Conservation (phyloP, 2,113 vertebrate species). For the Ochotona princeps region DNA sequence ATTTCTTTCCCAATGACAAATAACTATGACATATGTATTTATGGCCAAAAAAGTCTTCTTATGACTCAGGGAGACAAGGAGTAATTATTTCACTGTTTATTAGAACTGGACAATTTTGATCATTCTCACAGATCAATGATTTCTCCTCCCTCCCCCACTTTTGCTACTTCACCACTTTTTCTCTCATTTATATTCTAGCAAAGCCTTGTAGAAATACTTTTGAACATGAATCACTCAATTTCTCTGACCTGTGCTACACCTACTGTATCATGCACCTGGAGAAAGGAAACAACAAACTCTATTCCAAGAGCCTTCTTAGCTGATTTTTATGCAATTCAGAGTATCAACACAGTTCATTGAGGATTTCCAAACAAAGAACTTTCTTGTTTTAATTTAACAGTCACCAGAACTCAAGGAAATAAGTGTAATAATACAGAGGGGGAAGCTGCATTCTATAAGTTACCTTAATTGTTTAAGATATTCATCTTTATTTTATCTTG, state of each 20-base stretch:
- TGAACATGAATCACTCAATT: background rate
- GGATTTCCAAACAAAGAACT: background rate
- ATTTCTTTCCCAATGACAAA: background rate
- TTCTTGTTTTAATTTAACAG: background rate
- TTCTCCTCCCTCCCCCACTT: background rate
- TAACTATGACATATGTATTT: background rate
- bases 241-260: too few species aligned
- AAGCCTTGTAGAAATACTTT: background rate
- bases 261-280: background rate
- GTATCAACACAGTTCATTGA: background rate
- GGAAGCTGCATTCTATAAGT: background rate
- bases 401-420: background rate
- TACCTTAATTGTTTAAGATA: background rate
- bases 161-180: background rate
- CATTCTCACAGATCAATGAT: background rate
- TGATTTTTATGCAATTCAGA: background rate
- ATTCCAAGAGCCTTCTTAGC: background rate
- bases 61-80: background rate
- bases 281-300: background rate
- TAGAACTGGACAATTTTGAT: background rate
- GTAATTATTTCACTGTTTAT: background rate
- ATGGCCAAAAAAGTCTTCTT: background rate
- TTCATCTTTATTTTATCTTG: background rate
- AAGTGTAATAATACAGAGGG: background rate
- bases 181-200: background rate